Evolutionary conservation across 2,888 invertebrate genomes (phyloP).

Genomic region (Nymphalis polychloros): DNA sequence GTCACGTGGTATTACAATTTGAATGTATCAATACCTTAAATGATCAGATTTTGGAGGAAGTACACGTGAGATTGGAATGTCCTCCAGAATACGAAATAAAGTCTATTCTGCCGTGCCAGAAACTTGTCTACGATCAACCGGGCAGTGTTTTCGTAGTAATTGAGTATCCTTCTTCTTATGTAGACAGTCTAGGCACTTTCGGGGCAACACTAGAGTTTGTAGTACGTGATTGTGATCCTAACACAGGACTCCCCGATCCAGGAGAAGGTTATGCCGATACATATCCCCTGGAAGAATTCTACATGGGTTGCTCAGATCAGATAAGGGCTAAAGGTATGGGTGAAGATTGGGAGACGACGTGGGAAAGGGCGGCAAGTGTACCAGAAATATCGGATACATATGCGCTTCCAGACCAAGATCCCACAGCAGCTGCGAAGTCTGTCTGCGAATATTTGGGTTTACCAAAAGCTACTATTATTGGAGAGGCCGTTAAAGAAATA

Average conservation of each 20-base stretch:
- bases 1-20: slow-evolving; percentile 96
- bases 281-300: slow-evolving; percentile 94
- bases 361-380: slow-evolving; percentile 86
- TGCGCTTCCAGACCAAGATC: slow-evolving; percentile 84
- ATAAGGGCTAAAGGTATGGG: slow-evolving; percentile 58
- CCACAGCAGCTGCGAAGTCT: slow-evolving; percentile 64
- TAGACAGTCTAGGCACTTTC: slow-evolving; percentile 90
- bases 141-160: slow-evolving; percentile 93
- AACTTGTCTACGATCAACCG: slow-evolving; percentile 92
- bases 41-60: slow-evolving; percentile 96
- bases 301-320: slow-evolving; percentile 69
- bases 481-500: slow-evolving; percentile 71
- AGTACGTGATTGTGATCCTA: slow-evolving; percentile 98
- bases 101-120: slow-evolving; percentile 86
- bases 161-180: slow-evolving; percentile 76
- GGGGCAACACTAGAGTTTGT: slow-evolving; percentile 95
- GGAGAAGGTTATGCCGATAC: slow-evolving; percentile 99
- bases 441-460: slow-evolving; percentile 71
- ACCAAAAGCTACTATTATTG: slow-evolving; percentile 60
- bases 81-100: slow-evolving; percentile 90
- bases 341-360: slow-evolving; percentile 83
- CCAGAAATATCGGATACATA: slow-evolving; percentile 96
- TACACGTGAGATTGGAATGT: slow-evolving; percentile 92
- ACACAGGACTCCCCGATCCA: slow-evolving; percentile 94
- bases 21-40: slow-evolving; percentile 98